Base-by-base conservation (phyloP, 2,888 invertebrate species). In the Aporophyla lueneburgensis region DNA sequence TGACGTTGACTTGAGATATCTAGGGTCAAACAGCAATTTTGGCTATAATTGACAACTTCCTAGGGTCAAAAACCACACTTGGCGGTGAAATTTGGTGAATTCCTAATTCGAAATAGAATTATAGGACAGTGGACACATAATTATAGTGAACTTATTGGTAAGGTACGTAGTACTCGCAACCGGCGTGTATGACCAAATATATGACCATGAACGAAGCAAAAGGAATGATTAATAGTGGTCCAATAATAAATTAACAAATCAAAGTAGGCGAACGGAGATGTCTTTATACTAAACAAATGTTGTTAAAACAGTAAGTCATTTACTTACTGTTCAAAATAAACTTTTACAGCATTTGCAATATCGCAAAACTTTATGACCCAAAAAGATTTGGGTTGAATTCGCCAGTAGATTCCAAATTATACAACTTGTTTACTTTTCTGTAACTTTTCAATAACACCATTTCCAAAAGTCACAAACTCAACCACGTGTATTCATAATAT, bases 381-480 rank as follows among this genome's bases (percentile, higher is more conserved):
- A 83, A 80, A 61, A 59, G 7, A 19, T 69, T 68, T 69, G 7
- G 5, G 51, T 33, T 63, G 19, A 70, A n/a, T 77, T 65, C 40
- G 16, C 5, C 27, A 4, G 21, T 74, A 19, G 7, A 12, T 54
- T 27, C n/a, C 7, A 70, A 70, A 19, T 43, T 70, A 46, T n/a
- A 7, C n/a, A 56, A 71, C 33, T 68, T 71, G 56, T 75, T 71
- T 66, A 63, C 56, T 66, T 74, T 65, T 69, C 58, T 65, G 63
- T 19, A 66, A 67, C 27, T 58, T 78, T 71, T 63, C 59, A 78
- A 70, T 68, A 56, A 65, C 49, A 71, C 19, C 7, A 46, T 54
- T 73, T 79, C 12, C 49, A 62, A 71, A 82, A 43, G 54, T 62
- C 7, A 66, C 9, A 65, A 43, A 21, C 0, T 51, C 49, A 66